Evolutionary conservation across 2,797 vertebrate species (phyloP).

Genomic region (Muscicapa striata): DNA sequence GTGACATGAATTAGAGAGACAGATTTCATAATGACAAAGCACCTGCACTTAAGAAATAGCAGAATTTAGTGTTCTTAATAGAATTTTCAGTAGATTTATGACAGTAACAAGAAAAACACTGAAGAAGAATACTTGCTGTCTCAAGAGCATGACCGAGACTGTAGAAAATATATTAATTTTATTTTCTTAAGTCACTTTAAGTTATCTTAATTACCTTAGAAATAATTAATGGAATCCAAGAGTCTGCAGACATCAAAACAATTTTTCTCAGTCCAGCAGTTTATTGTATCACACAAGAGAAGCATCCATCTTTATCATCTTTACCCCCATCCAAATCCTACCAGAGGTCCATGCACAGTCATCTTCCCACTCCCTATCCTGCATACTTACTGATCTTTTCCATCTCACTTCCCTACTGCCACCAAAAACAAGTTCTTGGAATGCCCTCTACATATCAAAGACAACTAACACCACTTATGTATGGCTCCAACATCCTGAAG

Average conservation of each 20-base stretch:
- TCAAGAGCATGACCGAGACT: neutral
- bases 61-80: neutral
- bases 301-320: neutral
- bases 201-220: neutral
- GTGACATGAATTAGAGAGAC: conserved; percentile 3
- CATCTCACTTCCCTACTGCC: neutral
- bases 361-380: neutral
- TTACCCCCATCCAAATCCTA: neutral
- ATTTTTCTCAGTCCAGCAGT: neutral
- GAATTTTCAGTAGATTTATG: neutral
- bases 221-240: neutral
- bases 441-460: neutral
- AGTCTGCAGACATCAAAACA: neutral
- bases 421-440: neutral
- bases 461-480: neutral
- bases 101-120: neutral
- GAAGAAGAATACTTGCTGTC: neutral
- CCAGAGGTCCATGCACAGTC: neutral
- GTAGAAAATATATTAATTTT: neutral
- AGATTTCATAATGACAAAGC: conserved; percentile 24
- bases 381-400: neutral
- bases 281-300: neutral
- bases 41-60: neutral
- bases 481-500: neutral
- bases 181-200: neutral